Conservation (phyloP, 2,113 vertebrate genomes). For the Papio anubis region DNA sequence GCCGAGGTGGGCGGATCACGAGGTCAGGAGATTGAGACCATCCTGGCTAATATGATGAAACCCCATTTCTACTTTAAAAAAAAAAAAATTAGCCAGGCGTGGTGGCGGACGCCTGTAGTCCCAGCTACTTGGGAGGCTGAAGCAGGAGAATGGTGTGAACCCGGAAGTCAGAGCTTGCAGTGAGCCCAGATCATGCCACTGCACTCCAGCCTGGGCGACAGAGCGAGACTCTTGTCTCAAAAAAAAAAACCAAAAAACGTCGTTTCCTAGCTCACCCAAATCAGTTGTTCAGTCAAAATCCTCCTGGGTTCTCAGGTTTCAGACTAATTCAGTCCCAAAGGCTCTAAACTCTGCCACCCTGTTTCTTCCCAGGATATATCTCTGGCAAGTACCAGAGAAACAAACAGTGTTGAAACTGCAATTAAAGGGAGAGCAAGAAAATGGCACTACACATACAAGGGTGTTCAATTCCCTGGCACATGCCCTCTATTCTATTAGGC, state of each 20-base stretch:
- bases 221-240: too few species aligned
- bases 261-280: neutral
- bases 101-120: too few species aligned
- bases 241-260: neutral
- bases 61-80: too few species aligned
- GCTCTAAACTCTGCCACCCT: neutral
- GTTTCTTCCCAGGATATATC: neutral
- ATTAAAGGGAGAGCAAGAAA: slow-evolving; percentile 18
- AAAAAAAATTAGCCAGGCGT: too few species aligned
- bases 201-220: too few species aligned
- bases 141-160: too few species aligned
- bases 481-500: neutral
- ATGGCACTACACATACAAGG: neutral
- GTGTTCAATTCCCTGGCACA: neutral
- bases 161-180: too few species aligned
- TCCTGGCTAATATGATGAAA: too few species aligned
- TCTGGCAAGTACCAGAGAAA: neutral
- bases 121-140: too few species aligned
- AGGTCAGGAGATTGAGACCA: too few species aligned
- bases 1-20: fast-evolving
- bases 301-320: neutral
- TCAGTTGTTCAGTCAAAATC: neutral
- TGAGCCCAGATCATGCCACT: too few species aligned
- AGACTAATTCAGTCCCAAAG: neutral
- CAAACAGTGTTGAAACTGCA: neutral